Conservation (phyloP, 2,113 vertebrate genomes). For the Eptesicus fuscus region DNA sequence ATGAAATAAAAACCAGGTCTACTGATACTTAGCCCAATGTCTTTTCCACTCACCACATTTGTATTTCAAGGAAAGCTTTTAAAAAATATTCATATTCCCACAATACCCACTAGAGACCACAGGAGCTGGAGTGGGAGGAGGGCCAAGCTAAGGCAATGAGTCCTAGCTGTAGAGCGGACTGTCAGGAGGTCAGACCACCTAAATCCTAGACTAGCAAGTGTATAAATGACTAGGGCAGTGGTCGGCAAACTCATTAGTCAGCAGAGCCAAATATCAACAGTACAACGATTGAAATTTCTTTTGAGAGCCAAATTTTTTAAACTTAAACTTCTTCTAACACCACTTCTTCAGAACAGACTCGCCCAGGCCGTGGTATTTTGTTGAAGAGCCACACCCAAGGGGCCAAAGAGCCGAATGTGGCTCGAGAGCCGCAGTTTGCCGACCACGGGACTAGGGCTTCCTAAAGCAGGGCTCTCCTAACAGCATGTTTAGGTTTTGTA, state of each 20-base stretch:
- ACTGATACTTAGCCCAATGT: background rate
- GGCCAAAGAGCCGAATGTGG: too few species aligned
- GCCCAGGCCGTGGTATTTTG: too few species aligned
- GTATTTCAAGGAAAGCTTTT: slow-evolving; percentile 22
- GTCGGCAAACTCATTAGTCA: too few species aligned
- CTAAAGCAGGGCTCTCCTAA: background rate
- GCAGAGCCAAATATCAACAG: too few species aligned
- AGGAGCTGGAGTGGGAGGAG: background rate
- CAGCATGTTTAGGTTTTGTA: background rate
- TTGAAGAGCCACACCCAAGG: too few species aligned
- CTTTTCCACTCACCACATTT: background rate
- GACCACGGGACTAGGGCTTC: background rate
- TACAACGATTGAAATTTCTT: too few species aligned
- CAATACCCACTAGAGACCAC: background rate
- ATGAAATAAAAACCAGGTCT: background rate
- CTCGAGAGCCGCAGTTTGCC: too few species aligned
- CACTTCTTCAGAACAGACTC: too few species aligned
- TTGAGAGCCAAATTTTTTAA: too few species aligned
- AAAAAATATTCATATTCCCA: background rate
- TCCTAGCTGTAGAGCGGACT: background rate
- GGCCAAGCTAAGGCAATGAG: background rate
- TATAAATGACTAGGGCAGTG: background rate
- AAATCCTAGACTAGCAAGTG: background rate
- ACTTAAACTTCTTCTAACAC: too few species aligned
- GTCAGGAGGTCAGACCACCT: background rate